These are phyloP conservation scores for Microvelia longipes DNA, from an alignment of 1,140 invertebrate genomes.

Conservation along the genomic window DNA sequence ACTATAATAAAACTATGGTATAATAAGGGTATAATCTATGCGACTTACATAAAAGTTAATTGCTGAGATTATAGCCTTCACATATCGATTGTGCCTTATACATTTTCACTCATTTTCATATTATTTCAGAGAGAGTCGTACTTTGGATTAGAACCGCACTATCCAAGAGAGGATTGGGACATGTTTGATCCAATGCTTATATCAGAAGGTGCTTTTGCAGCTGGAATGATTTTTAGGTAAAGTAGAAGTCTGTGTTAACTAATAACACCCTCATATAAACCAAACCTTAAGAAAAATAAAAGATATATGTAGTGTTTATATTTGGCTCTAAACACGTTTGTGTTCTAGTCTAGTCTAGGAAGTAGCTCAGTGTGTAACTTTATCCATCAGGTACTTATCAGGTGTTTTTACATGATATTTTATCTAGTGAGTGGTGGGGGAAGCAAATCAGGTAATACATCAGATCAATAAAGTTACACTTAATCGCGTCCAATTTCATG, in stretches of 20 bases:
- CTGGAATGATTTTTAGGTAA: constrained; percentile 83
- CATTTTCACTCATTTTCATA: neutral
- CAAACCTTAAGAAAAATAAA: neutral
- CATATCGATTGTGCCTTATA: neutral
- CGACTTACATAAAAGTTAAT: no score
- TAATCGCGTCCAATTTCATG: no score
- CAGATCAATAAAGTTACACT: no score
- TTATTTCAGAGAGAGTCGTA: constrained; percentile 47
- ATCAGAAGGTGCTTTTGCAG: constrained; percentile 84
- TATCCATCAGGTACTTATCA: no score
- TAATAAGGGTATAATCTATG: no score
- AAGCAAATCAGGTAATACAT: no score
- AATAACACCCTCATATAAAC: neutral
- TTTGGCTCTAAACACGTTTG: neutral
- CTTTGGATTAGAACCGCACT: constrained; percentile 57
- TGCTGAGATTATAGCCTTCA: no score
- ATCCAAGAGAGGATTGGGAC: constrained; percentile 74
- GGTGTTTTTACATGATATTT: no score
- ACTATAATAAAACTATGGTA: no score
- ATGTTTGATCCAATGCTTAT: constrained; percentile 86
- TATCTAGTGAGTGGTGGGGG: no score
- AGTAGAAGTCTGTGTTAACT: neutral
- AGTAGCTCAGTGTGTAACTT: neutral
- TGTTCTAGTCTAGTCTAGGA: neutral
- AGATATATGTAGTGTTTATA: neutral